Conservation (phyloP, 35 echinoderm and acorn worm genomes). For the Apostichopus parvimensis region DNA sequence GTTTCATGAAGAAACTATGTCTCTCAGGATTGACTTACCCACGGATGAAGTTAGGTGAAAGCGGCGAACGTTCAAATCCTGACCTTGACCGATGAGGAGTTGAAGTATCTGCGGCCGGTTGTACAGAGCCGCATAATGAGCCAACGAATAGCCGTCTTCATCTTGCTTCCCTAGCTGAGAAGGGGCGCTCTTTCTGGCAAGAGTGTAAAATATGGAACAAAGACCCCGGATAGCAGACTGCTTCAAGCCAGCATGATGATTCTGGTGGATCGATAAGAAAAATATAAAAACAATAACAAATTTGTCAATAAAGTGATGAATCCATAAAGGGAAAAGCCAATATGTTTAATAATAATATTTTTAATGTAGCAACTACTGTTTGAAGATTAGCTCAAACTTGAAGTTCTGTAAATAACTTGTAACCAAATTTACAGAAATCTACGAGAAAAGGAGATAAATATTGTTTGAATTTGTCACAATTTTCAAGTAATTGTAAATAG, state of each 20-base stretch:
- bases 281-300: not conserved
- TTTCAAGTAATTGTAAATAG: too few relatives aligned
- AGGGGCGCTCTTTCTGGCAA: conserved; percentile 82
- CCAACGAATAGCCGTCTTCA: conserved; percentile 85
- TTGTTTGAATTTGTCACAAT: too few relatives aligned
- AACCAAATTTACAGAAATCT: too few relatives aligned
- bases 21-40: conserved; percentile 53
- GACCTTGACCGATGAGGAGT: conserved; percentile 84
- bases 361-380: too few relatives aligned
- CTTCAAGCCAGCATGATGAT: conserved; percentile 82
- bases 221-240: conserved; percentile 74
- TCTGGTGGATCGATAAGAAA: conserved; percentile 50
- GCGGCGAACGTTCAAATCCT: conserved; percentile 80
- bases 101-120: conserved; percentile 85
- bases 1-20: too few relatives aligned
- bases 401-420: too few relatives aligned
- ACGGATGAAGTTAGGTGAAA: conserved; percentile 70
- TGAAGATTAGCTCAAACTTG: too few relatives aligned
- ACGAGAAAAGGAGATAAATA: too few relatives aligned
- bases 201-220: conserved; percentile 85
- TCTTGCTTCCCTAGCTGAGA: conserved; percentile 88
- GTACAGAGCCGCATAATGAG: conserved; percentile 80
- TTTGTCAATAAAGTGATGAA: too few relatives aligned
- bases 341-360: too few relatives aligned
- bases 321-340: too few relatives aligned